Evolutionary conservation across 2,888 invertebrate genomes (phyloP), one percentile per base, ranked within the genome.

Genomic region (Marronus borbonicus): DNA sequence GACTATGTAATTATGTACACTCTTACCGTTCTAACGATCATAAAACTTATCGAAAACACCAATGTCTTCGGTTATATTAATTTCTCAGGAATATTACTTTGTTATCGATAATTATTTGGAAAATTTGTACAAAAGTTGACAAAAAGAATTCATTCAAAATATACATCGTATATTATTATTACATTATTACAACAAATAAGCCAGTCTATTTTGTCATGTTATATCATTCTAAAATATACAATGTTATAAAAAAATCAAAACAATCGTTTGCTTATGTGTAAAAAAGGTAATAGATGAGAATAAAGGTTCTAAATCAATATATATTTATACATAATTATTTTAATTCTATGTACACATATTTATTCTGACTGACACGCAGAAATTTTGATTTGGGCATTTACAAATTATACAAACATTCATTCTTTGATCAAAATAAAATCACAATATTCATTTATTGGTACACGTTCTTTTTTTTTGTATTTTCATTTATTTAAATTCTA

Each of bases 201-300:
- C 72, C 72, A 74, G 72, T 74, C 72, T 74, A 74, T 74, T 39
- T 74, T 74, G 72, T 74, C 72, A 74, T 74, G 72, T 74, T 60
- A 44, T 7, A 17, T 50, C 68, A 3, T 68, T 28, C 68, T 50
- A 68, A 68, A 39, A 72, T 20, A n/a, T 58, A 17, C 50, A 50
- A 28, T 44, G 14, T 70, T 74, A 74, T 60, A 24, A 74, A 44
- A 72, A 58, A 70, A 70, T 70, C 36, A 36, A 44, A 44, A 74
- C 44, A 28, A 60, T 58, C 39, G 31, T 24, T 74, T 60, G 39
- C 55, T 74, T 60, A 74, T 60, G 12, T 28, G 36, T 58, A 72
- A 58, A 74, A 70, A 72, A 69, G 31, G 28, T 58, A 20, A 68
- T 31, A 68, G 49, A 7, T 74, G 72, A 74, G 72, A 44, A 74